phyloP scores from a whole-genome alignment of 2,888 invertebrate species.

The Eudemis profundana region DNA sequence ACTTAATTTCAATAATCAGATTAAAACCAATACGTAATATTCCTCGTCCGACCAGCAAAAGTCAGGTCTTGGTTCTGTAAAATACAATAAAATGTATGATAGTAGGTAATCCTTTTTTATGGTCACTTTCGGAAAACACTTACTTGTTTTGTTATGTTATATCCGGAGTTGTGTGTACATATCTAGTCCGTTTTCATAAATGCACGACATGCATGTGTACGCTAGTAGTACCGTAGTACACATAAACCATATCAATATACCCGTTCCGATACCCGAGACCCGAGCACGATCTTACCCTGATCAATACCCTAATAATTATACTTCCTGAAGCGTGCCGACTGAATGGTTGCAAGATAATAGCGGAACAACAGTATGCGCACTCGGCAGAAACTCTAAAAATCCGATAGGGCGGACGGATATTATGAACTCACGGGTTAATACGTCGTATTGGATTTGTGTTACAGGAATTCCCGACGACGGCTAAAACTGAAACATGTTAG shows the following conservation, averaged over 20 bases:
- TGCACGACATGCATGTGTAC: too few species aligned
- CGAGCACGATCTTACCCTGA: not conserved
- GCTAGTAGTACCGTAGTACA: too few species aligned
- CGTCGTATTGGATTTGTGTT: not conserved
- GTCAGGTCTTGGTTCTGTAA: too few species aligned
- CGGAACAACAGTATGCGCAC: constrained; percentile 2
- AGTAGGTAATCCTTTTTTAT: too few species aligned
- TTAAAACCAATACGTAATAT: too few species aligned
- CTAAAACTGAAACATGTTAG: not conserved
- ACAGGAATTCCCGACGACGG: constrained; percentile 1
- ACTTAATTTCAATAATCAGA: too few species aligned
- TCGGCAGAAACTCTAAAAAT: not conserved
- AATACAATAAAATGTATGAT: too few species aligned
- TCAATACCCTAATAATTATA: constrained; percentile 18
- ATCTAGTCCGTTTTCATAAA: not conserved
- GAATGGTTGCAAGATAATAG: not conserved
- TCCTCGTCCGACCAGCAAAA: too few species aligned
- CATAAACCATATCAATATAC: not conserved
- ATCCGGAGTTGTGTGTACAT: too few species aligned
- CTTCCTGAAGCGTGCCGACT: not conserved
- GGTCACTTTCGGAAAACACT: too few species aligned
- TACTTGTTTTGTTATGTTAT: too few species aligned
- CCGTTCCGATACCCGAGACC: not conserved
- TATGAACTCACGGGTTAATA: not conserved
- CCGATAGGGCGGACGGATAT: not conserved